Conservation (phyloP, 2,888 invertebrate genomes). For the Spilarctia lutea region DNA sequence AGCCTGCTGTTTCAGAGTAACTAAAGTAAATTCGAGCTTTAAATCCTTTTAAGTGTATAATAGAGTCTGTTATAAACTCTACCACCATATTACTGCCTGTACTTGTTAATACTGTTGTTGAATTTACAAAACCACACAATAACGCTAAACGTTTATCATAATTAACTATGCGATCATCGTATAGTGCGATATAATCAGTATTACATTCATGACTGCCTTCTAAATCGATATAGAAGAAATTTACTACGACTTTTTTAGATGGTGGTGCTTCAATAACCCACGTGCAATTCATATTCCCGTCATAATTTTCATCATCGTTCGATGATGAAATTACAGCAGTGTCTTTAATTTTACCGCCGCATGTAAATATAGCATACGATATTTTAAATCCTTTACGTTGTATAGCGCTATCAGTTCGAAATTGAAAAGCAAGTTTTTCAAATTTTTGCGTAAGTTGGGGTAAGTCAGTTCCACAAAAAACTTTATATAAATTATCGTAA, state of each 20-base stretch:
- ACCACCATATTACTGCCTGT: conserved; percentile 87
- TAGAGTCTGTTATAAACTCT: conserved; percentile 76
- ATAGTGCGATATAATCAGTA: conserved; percentile 88
- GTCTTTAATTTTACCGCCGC: conserved; percentile 91
- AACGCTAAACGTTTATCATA: conserved; percentile 80
- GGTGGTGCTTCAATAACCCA: conserved; percentile 92
- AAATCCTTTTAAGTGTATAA: conserved; percentile 84
- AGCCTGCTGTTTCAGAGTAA: conserved; percentile 85
- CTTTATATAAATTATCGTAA: conserved; percentile 48
- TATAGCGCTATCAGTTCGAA: conserved; percentile 86
- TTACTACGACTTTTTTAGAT: conserved; percentile 88
- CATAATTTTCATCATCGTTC: conserved; percentile 72
- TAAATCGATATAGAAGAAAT: conserved; percentile 87
- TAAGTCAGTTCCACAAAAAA: conserved; percentile 65
- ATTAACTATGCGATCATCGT: conserved; percentile 71
- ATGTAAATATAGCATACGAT: conserved; percentile 87
- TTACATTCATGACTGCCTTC: conserved; percentile 82
- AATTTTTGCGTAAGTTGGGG: conserved; percentile 71
- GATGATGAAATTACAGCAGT: conserved; percentile 86
- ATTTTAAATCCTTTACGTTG: conserved; percentile 87
- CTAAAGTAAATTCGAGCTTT: conserved; percentile 87
- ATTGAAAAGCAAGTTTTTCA: conserved; percentile 75
- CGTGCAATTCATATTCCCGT: conserved; percentile 88
- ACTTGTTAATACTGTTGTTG: conserved; percentile 85
- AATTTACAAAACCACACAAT: conserved; percentile 89